A percentile compares a stretch with the other conserved stretches of the same genome.
These are phyloP conservation scores for Drosophila auraria DNA, from an alignment of 1,140 invertebrate species.

Conservation along the genomic window DNA sequence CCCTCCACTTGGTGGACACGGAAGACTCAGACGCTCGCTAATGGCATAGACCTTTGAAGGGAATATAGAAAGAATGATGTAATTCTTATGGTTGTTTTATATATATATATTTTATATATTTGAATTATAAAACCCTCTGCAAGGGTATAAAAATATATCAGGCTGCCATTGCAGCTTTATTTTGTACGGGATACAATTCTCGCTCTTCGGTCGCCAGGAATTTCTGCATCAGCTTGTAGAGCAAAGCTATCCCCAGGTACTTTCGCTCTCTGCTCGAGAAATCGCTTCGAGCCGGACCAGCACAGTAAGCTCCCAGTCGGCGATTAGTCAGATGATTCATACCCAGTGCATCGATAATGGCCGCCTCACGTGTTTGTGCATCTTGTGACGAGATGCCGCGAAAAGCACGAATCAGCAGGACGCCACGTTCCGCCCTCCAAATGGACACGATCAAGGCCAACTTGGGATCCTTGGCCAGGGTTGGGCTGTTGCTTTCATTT, in stretches of 20 bases:
- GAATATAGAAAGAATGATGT: constrained; percentile 45
- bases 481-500: constrained; percentile 19
- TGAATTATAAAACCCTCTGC: too few relatives aligned
- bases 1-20: constrained; percentile 88
- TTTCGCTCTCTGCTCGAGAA: constrained; percentile 90
- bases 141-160: constrained; percentile 4
- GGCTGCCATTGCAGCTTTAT: constrained; percentile 15
- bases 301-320: constrained; percentile 92
- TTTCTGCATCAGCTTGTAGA: constrained; percentile 87
- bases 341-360: constrained; percentile 96
- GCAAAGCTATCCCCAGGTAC: constrained; percentile 91
- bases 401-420: constrained; percentile 95
- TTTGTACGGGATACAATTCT: constrained; percentile 38
- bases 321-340: constrained; percentile 93
- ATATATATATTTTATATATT: not conserved
- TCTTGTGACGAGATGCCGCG: constrained; percentile 95
- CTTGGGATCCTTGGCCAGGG: constrained; percentile 86
- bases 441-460: constrained; percentile 93
- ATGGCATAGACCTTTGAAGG: constrained; percentile 93
- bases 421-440: constrained; percentile 92
- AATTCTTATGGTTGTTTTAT: not conserved
- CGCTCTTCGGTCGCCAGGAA: constrained; percentile 44
- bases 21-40: constrained; percentile 93
- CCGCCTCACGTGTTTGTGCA: constrained; percentile 96
- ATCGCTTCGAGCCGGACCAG: constrained; percentile 87